Evolutionary conservation across 2,113 vertebrate species (phyloP).

Genomic region (Psephotus haematonotus): DNA sequence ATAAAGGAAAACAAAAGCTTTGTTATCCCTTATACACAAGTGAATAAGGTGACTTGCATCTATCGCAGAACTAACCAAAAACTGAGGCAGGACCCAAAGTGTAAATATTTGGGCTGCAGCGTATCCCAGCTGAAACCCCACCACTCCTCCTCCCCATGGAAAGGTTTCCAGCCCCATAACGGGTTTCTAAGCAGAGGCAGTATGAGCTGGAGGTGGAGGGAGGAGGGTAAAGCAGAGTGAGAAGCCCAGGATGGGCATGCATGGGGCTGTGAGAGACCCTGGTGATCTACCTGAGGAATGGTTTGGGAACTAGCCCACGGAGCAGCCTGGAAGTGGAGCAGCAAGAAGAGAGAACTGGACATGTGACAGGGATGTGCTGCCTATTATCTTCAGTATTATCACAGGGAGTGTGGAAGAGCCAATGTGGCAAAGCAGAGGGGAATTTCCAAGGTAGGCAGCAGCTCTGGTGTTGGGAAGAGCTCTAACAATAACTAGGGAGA

Average conservation of each 20-base stretch:
- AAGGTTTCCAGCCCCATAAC: background rate
- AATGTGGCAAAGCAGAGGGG: background rate
- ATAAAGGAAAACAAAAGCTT: background rate
- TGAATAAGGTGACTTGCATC: background rate
- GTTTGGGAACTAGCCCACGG: background rate
- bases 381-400: background rate
- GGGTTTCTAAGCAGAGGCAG: background rate
- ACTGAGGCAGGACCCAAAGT: background rate
- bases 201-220: background rate
- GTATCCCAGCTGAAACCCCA: background rate
- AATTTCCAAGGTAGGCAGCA: background rate
- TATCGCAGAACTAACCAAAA: fast-evolving
- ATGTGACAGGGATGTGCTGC: fast-evolving
- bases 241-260: fast-evolving
- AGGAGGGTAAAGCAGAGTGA: background rate
- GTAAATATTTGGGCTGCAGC: background rate
- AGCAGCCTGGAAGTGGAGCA: background rate
- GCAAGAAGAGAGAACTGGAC: background rate
- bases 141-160: fast-evolving
- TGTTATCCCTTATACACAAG: background rate
- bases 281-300: background rate
- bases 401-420: background rate
- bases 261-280: background rate
- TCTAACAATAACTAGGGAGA: background rate
- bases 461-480: background rate